Percentiles rank a stretch among this genome's conserved stretches.
These are phyloP conservation scores for Bombylius discolor DNA, from an alignment of 2,888 invertebrate species.

Conservation along the genomic window DNA sequence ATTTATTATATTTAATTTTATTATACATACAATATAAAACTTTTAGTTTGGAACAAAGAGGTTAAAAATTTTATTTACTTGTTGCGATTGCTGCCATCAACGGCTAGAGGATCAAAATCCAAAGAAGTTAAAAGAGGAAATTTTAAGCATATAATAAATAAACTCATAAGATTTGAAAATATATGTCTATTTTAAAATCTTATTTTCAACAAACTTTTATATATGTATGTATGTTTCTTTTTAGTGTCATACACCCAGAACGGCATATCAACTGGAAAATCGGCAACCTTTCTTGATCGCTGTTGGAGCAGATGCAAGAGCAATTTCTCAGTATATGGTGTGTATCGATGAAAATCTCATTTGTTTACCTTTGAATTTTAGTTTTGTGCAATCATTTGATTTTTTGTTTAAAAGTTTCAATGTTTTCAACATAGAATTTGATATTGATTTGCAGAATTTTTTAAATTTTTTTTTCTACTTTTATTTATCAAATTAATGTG, in stretches of 20 bases:
- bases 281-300: background rate
- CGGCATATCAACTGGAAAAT: background rate
- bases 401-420: background rate
- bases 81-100: background rate
- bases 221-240: background rate
- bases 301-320: background rate
- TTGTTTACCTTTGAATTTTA: background rate
- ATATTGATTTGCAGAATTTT: background rate
- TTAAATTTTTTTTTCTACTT: background rate
- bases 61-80: background rate
- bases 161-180: background rate
- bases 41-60: background rate
- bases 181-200: background rate
- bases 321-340: background rate
- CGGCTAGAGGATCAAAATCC: background rate
- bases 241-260: background rate
- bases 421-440: background rate
- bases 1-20: too few species aligned
- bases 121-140: background rate
- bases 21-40: too few species aligned
- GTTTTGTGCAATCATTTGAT: background rate
- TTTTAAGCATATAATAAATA: background rate
- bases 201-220: too few species aligned
- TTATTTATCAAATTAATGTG: background rate
- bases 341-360: background rate